phyloP scores from a whole-genome alignment of 2,888 invertebrate species.

The Acanthoscelides obtectus region DNA sequence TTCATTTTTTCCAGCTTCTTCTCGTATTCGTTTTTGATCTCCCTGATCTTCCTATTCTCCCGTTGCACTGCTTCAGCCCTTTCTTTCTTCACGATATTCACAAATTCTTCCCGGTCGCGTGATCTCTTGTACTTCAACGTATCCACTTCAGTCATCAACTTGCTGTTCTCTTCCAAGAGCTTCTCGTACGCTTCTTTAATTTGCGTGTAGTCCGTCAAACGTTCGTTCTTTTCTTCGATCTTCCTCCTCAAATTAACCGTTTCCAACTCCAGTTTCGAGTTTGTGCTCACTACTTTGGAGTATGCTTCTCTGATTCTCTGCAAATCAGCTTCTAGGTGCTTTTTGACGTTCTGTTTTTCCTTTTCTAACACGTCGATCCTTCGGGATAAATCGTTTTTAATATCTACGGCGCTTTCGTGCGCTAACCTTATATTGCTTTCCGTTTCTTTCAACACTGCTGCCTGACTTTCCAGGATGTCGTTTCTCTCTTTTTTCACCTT shows the following conservation, averaged over 20 bases:
- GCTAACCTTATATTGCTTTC: conserved; percentile 31
- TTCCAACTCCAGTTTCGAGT: conserved; percentile 40
- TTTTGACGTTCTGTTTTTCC: conserved; percentile 23
- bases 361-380: conserved; percentile 27
- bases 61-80: conserved; percentile 35
- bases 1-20: conserved; percentile 75
- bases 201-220: conserved; percentile 21
- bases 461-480: conserved; percentile 32
- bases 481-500: conserved; percentile 31
- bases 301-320: conserved; percentile 37
- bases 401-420: conserved; percentile 30
- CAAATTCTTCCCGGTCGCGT: conserved; percentile 42
- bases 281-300: conserved; percentile 34
- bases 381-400: conserved; percentile 30
- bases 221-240: conserved; percentile 32
- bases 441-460: conserved; percentile 33
- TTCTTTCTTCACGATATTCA: conserved; percentile 37
- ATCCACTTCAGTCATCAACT: conserved; percentile 40
- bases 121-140: conserved; percentile 42
- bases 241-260: conserved; percentile 30
- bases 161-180: conserved; percentile 43
- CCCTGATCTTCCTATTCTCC: conserved; percentile 48
- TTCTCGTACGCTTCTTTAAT: conserved; percentile 44
- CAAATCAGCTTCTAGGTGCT: conserved; percentile 17
- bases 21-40: conserved; percentile 64